Percentiles rank a stretch among this genome's conserved stretches.
Evolutionary conservation across 2,797 vertebrate species (phyloP).

Genomic region (Poliocrania exsul): DNA sequence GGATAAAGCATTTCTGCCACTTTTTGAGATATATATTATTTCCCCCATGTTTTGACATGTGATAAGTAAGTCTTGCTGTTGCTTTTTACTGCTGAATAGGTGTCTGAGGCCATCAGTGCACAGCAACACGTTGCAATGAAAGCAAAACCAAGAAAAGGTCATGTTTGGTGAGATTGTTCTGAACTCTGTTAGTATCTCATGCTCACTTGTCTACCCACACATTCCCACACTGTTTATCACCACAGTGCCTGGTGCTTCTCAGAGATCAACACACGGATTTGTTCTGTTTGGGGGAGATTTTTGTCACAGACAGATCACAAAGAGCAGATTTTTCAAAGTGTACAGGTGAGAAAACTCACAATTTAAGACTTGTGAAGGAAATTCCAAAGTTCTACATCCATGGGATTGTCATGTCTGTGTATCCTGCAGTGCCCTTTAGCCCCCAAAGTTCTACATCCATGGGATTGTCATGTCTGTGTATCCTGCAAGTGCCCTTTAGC

Average conservation of each 20-base stretch:
- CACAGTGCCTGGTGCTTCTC: rapidly evolving
- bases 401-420: background rate
- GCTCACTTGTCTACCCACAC: background rate
- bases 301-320: background rate
- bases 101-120: background rate
- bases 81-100: background rate
- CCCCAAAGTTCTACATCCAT: background rate
- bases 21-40: background rate
- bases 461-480: background rate
- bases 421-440: background rate
- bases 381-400: background rate
- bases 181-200: background rate
- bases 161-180: background rate
- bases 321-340: background rate
- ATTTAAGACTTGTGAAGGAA: background rate
- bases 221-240: background rate
- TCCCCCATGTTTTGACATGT: background rate
- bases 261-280: background rate
- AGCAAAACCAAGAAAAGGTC: background rate
- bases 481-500: background rate
- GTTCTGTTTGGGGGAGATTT: background rate
- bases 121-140: background rate
- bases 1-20: background rate
- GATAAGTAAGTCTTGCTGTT: background rate
- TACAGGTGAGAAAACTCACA: background rate